Conservation (phyloP, 2,888 invertebrate species). For the Odontomyia ornata region DNA sequence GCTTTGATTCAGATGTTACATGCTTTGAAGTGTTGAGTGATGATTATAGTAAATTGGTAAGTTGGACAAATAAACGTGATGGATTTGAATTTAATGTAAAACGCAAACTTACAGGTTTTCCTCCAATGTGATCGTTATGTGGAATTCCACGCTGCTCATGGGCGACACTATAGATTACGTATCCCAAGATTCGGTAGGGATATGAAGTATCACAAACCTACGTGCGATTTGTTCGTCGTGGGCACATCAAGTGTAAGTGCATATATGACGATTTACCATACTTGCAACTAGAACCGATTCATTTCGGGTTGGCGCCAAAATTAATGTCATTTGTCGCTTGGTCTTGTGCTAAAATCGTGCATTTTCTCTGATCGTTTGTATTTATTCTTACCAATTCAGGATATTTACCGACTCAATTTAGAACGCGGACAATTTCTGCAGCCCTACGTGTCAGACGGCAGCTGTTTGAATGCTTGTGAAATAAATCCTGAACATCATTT, state of each 20-base stretch:
- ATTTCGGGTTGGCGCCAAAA: background rate
- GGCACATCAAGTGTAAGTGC: conserved; percentile 80
- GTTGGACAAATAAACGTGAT: background rate
- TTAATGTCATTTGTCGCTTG: too few relatives aligned
- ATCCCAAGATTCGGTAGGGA: conserved; percentile 97
- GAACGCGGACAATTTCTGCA: conserved; percentile 94
- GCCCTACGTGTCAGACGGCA: conserved; percentile 79
- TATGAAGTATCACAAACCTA: conserved; percentile 86
- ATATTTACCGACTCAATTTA: conserved; percentile 93
- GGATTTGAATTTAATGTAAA: background rate
- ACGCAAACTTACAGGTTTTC: conserved; percentile 64
- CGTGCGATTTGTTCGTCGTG: conserved; percentile 92
- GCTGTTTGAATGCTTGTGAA: conserved; percentile 81
- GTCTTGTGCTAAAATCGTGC: too few relatives aligned
- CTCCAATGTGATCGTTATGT: conserved; percentile 88
- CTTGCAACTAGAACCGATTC: background rate
- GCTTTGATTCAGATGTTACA: conserved; percentile 96
- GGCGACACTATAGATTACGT: conserved; percentile 87
- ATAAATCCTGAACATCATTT: conserved; percentile 91
- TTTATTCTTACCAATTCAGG: conserved; percentile 67
- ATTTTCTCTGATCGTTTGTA: too few relatives aligned
- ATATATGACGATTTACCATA: background rate
- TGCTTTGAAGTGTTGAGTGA: conserved; percentile 92
- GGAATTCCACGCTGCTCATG: conserved; percentile 95
- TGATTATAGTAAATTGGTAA: conserved; percentile 89